A percentile compares a stretch with the other conserved stretches of the same genome.
phyloP scores from a whole-genome alignment of 2,113 vertebrate species.

The Callospermophilus lateralis region DNA sequence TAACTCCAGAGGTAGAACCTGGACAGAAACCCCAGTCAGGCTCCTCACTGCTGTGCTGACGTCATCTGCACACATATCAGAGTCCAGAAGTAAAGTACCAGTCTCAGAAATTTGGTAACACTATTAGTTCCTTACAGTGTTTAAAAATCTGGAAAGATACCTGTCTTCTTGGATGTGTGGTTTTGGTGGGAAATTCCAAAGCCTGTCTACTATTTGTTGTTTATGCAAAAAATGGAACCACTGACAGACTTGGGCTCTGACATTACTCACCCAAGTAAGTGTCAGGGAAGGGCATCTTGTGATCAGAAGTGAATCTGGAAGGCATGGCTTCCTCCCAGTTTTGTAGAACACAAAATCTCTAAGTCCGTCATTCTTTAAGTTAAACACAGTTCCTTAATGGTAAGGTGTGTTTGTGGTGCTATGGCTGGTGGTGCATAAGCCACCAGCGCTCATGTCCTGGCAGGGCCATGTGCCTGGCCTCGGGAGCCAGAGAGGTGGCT shows the following conservation, averaged over 20 bases:
- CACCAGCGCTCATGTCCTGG: not conserved
- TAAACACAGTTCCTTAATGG: not conserved
- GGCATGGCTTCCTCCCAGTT: not conserved
- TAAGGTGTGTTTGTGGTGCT: not conserved
- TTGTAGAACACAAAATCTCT: not conserved
- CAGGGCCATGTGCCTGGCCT: not conserved
- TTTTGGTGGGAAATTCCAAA: constrained; percentile 43
- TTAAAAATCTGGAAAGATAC: not conserved
- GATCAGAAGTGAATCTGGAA: not conserved
- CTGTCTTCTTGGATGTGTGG: not conserved
- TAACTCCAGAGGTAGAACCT: not conserved
- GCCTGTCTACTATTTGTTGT: not conserved
- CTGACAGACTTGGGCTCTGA: not conserved
- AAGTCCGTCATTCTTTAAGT: not conserved
- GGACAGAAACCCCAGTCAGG: not conserved
- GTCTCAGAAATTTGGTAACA: not conserved
- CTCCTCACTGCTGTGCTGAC: not conserved
- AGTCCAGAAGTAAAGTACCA: not conserved
- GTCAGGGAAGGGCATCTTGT: constrained; percentile 36
- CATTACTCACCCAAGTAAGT: not conserved
- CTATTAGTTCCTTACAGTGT: not conserved
- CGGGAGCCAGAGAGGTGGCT: not conserved
- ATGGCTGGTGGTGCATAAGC: not conserved
- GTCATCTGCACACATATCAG: not conserved
- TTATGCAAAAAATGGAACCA: not conserved